Base-by-base conservation (phyloP, 1,140 invertebrate genomes). In the Bombus sylvicola region DNA sequence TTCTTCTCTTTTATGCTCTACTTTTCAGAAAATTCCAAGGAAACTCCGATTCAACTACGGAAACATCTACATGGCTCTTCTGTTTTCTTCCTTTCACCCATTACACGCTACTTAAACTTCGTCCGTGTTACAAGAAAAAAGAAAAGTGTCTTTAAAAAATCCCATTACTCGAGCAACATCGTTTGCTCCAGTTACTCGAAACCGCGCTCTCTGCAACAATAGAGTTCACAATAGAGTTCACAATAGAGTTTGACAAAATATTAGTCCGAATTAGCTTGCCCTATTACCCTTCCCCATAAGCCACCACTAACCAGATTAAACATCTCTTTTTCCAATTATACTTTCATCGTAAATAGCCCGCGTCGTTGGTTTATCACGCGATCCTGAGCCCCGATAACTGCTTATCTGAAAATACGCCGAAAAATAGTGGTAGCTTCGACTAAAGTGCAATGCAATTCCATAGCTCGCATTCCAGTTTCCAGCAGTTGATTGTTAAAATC, bases 281-380 rank as follows among this genome's bases (percentile, higher is more conserved):
- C 13, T 34, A 28, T n/a, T 68, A 62, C 13, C 18, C 9, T n/a
- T 4, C 15, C 9, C 8, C 25, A 13, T 25, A 22, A 37, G 18
- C 39, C n/a, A 78, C 28, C 18, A 31, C 28, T 31, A n/a, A 9
- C 9, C n/a, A 9, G 31, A 53, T 37, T 68, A 80, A 80, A 53
- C 64, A 53, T 68, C 41, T 53, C 34, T 34, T 25, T 68, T 53
- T 80, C 18, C 64, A 80, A 80, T 80, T 80, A 80, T 31, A 80
- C 41, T 80, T 47, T 43, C 39, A 28, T 69, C 39, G 41, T 80
- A 80, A 80, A 80, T 80, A 80, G 10, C 5, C 5, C 41, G n/a
- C 25, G 41, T 47, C 12, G 64, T 80, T 68, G 64, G 18, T 64
- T 78, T 78, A 78, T 78, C 39, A 15, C 22, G 6, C 28, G 76